Evolutionary conservation across 2,113 vertebrate genomes (phyloP), one percentile per base, ranked within the genome.

Genomic region (Galbula dea): DNA sequence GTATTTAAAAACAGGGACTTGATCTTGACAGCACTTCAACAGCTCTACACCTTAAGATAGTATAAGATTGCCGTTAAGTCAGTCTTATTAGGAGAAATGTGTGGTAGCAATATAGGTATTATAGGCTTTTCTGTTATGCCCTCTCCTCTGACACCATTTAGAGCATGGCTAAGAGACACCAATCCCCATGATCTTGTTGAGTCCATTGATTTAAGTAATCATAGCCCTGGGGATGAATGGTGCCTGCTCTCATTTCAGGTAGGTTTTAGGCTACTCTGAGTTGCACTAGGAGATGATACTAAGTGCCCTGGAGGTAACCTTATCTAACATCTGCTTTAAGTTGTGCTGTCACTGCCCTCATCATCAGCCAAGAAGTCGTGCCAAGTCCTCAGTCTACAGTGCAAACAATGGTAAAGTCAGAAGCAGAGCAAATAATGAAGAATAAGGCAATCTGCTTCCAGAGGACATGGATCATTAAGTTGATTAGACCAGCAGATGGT

Each of bases 381-480:
- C 68, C 84, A 93, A 75, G 48, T 39, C 54, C 58, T 80, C 48
- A 52, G 55, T 55, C 41, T 80, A 20, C 11, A 39, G 75, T 88
- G 51, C 0, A 0, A 74, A 67, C 5, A 30, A 71, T 71, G 74
- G 46, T 84, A 52, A 87, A 87, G 59, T 74, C 58, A 91, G 80
- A 84, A 91, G 75, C 12, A 58, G 63, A 91, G 34, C 51, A 92
- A 95, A 92, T 79, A 94, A 93, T 79, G 58, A 95, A 51, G 57
- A 96, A 91, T 93, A 95, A 94, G 51, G 65, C 74, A 90, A 32
- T 91, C 77, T 91, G n/a, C 57, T 96, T 94, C 69, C 78, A 94
- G 73, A 81, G 48, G 83, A 82, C 68, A 67, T 63, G 85, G 91
- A 96, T 96, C 85, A 73, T 96, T 96, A 96, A 79, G 92, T 69